These are phyloP conservation scores for Drosophila lutescens DNA, from an alignment of 2,888 invertebrate genomes.

Conservation along the genomic window DNA sequence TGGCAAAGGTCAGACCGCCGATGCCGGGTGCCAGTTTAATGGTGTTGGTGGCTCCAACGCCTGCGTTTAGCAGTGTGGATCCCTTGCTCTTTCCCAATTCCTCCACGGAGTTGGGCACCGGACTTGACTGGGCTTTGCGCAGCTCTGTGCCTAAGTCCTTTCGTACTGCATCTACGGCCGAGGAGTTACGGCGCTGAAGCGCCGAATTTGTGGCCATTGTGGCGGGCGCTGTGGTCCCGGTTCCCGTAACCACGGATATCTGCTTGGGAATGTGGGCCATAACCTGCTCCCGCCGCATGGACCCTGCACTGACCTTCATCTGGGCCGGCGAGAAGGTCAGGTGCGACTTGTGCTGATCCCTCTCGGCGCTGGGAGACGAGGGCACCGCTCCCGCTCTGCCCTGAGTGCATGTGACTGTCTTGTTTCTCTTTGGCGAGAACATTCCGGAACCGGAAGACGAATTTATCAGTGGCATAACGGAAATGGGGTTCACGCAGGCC, in stretches of 20 bases:
- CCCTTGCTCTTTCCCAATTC: conserved; percentile 46
- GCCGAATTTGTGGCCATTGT: conserved; percentile 78
- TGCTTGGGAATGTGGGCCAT: conserved; percentile 79
- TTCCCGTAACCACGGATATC: conserved; percentile 67
- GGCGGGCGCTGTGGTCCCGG: conserved; percentile 68
- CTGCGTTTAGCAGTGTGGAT: conserved; percentile 46
- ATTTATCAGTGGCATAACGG: conserved; percentile 92
- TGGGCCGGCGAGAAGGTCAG: conserved; percentile 89
- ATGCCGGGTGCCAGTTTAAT: conserved; percentile 84
- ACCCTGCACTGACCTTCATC: conserved; percentile 86
- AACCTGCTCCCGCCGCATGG: conserved; percentile 78
- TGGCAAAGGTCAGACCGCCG: conserved; percentile 84
- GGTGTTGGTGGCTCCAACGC: conserved; percentile 75
- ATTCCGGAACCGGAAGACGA: conserved; percentile 81
- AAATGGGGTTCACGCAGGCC: conserved; percentile 91
- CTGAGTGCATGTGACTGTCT: conserved; percentile 32
- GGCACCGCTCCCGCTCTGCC: conserved; percentile 66
- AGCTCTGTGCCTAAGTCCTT: conserved; percentile 88
- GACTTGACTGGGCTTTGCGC: conserved; percentile 62
- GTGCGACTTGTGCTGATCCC: conserved; percentile 86
- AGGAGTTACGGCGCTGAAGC: conserved; percentile 76
- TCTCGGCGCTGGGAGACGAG: conserved; percentile 87
- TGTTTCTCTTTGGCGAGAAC: conserved; percentile 73
- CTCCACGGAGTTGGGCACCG: conserved; percentile 32
- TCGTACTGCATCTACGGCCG: conserved; percentile 86